Evolutionary conservation across 2,888 invertebrate genomes (phyloP), one percentile per base, ranked within the genome.

Genomic region (Drosophila setosimentum): DNA sequence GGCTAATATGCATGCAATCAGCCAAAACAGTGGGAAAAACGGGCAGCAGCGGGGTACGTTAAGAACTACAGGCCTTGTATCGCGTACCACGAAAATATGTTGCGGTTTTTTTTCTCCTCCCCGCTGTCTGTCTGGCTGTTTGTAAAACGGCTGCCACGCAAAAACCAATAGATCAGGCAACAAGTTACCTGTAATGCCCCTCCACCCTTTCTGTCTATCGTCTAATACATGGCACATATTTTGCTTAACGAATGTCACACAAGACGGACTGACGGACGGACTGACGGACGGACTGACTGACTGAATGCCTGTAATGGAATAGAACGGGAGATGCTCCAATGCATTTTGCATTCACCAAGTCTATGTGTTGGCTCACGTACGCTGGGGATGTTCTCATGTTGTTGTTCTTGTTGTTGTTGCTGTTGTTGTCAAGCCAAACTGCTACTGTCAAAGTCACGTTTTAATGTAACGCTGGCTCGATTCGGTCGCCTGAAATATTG

Each of bases 1-100:
- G 89, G 89, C 89, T 86, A 89, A 89, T 86, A 86, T 87, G 85
- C 86, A 86, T 86, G 86, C 86, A 86, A 89, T 89, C 89, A 86
- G 85, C 85, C 87, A 87, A 81, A 72, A 67, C 49, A 63, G 66
- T 58, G 61, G 35, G 42, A 48, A 55, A 35, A 42, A 58, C 58
- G 33, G 24, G 30, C 27, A 18, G 2, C 0, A 37, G 1, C 13
- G 54, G 32, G 27, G 21, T 7, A 21, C 18, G 29, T 30, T 5
- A 37, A 30, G 24, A 49, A 24, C 57, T n/a, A 40, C 53, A 45
- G 69, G 68, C 71, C 59, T 60, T 72, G 71, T 63, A 68, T 63
- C 69, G 61, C 73, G 73, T 29, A 45, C 78, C 87, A 85, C 83
- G 83, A 89, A 86, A 89, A 87, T 82, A 84, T 75, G 78, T 84